Conservation (phyloP, 2,888 invertebrate genomes). For the Sminthurinus aureus region DNA sequence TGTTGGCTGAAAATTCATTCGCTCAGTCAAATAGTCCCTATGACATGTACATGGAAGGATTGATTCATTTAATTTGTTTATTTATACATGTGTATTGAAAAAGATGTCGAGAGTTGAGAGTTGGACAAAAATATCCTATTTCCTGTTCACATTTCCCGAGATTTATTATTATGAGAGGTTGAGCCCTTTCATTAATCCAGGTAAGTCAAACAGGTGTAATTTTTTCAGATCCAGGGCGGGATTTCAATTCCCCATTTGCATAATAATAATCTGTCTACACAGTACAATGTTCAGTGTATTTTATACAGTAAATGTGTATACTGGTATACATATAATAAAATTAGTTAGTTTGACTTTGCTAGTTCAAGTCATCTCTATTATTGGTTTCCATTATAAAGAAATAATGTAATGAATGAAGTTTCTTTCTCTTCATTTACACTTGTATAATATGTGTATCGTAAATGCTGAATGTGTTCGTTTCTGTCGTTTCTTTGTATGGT, state of each 20-base stretch:
- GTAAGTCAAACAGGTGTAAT: neutral
- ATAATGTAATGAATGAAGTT: too few relatives aligned
- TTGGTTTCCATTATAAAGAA: too few relatives aligned
- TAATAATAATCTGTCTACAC: neutral
- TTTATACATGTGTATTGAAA: too few relatives aligned
- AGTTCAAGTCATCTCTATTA: too few relatives aligned
- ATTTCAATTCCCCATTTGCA: neutral
- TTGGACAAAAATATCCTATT: neutral
- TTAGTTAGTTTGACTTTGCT: too few relatives aligned
- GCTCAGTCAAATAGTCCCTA: neutral
- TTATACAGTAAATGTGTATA: neutral
- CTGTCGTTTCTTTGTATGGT: too few relatives aligned
- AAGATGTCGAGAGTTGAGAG: too few relatives aligned
- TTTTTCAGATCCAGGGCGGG: neutral
- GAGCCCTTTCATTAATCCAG: neutral
- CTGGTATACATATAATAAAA: neutral
- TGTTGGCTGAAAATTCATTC: neutral
- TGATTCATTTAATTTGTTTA: too few relatives aligned
- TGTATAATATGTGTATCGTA: too few relatives aligned
- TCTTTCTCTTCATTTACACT: too few relatives aligned
- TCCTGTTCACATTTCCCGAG: neutral
- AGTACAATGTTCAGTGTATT: neutral
- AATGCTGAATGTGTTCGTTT: too few relatives aligned
- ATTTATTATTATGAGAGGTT: neutral
- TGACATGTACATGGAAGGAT: neutral